Percentiles rank a stretch among this genome's conserved stretches.
phyloP scores from a whole-genome alignment of 2,113 vertebrate genomes.

The Panthera uncia region DNA sequence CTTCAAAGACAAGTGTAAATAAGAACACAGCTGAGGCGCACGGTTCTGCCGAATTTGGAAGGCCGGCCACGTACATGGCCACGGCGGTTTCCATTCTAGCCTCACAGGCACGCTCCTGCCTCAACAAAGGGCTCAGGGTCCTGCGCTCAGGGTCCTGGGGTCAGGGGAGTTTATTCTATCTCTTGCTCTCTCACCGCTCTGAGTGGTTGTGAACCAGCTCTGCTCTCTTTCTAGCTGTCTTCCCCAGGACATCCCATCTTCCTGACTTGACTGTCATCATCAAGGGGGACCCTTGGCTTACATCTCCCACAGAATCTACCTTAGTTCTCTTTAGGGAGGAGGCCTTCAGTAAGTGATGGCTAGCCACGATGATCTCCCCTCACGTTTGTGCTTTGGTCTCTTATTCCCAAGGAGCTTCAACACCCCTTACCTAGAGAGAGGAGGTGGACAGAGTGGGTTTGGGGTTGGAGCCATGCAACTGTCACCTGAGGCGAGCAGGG shows the following conservation, averaged over 20 bases:
- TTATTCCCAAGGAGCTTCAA: background rate
- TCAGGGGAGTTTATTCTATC: background rate
- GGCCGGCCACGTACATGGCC: background rate
- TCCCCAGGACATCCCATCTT: background rate
- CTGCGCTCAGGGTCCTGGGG: background rate
- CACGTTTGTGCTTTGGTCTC: background rate
- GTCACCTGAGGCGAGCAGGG: background rate
- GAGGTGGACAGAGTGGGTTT: background rate
- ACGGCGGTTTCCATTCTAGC: background rate
- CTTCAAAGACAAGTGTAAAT: background rate
- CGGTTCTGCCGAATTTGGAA: background rate
- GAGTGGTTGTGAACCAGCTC: background rate
- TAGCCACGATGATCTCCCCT: background rate
- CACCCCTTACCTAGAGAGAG: background rate
- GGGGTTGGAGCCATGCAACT: background rate
- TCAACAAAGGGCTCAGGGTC: background rate
- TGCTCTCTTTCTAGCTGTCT: background rate
- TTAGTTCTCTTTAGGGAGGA: background rate
- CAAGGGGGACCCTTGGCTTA: background rate
- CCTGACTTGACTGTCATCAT: background rate
- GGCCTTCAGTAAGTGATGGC: background rate
- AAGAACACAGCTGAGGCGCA: background rate
- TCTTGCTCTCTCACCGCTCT: background rate
- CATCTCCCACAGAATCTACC: background rate
- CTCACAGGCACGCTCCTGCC: background rate